These are phyloP conservation scores for Thyatira batis DNA, from an alignment of 2,888 invertebrate genomes.

Conservation along the genomic window DNA sequence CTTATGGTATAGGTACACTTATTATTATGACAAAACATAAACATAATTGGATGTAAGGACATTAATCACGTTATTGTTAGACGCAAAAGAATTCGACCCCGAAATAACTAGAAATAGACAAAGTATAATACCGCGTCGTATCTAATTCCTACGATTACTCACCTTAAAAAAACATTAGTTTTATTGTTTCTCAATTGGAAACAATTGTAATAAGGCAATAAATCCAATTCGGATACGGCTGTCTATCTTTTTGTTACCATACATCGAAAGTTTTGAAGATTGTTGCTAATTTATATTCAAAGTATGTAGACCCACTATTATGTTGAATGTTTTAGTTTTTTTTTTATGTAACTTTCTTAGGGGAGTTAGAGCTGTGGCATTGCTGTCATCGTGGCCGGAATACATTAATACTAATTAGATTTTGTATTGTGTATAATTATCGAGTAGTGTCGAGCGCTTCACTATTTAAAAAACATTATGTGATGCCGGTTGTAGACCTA, in stretches of 20 bases:
- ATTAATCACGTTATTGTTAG: not conserved
- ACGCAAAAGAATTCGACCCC: not conserved
- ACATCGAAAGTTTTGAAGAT: constrained; percentile 39
- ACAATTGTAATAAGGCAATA: constrained; percentile 66
- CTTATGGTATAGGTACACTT: not conserved
- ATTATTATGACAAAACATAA: not conserved
- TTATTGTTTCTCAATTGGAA: constrained; percentile 63
- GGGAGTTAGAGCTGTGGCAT: constrained; percentile 44
- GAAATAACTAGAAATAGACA: constrained; percentile 5
- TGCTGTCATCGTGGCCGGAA: constrained; percentile 62
- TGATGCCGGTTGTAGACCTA: constrained; percentile 29
- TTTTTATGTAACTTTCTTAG: constrained; percentile 46
- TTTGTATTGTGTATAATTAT: constrained; percentile 55
- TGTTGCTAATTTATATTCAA: constrained; percentile 69
- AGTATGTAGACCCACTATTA: constrained; percentile 56
- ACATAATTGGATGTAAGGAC: not conserved
- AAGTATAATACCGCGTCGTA: constrained; percentile 37
- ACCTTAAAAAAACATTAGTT: constrained; percentile 46
- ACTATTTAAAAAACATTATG: constrained; percentile 19
- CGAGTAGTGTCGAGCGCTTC: constrained; percentile 34
- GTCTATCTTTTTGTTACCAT: constrained; percentile 49
- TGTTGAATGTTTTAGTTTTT: constrained; percentile 52
- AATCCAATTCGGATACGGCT: constrained; percentile 61
- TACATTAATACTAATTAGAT: constrained; percentile 68
- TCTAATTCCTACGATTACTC: constrained; percentile 53